Percentiles rank a stretch among this genome's conserved stretches.
Conservation (phyloP, 92 coral and sea anemone genomes). For the Chrysogorgia sp. region DNA sequence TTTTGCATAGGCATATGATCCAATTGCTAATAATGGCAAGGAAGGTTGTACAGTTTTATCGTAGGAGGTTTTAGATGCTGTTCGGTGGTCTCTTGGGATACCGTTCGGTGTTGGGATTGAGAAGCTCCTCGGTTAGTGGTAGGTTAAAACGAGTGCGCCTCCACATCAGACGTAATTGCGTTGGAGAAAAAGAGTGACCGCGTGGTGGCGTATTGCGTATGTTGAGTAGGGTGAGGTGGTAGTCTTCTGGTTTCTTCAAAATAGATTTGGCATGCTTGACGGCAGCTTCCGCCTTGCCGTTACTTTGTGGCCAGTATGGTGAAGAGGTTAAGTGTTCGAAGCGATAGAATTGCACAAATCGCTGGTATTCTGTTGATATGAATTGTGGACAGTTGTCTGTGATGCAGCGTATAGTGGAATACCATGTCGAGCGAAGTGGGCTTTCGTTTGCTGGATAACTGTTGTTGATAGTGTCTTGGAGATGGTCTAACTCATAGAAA, state of each 20-base stretch:
- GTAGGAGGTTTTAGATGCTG: no score
- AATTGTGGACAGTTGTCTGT: conserved; percentile 60
- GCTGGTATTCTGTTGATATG: conserved; percentile 50
- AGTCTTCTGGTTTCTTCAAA: background rate
- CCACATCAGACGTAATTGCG: no score
- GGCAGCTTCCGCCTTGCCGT: conserved; percentile 62
- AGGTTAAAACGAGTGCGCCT: no score
- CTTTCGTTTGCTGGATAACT: conserved; percentile 53
- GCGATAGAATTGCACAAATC: conserved; percentile 51
- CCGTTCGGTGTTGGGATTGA: no score
- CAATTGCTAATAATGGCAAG: no score
- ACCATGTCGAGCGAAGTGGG: conserved; percentile 52
- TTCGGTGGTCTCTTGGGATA: no score
- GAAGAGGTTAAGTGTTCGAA: conserved; percentile 54
- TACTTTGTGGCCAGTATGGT: conserved; percentile 61
- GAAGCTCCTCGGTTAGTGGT: no score
- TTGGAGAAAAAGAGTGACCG: no score
- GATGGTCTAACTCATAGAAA: conserved; percentile 56
- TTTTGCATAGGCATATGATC: no score
- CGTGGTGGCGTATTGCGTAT: no score
- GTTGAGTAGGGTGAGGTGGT: conserved; percentile 21
- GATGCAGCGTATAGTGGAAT: conserved; percentile 53
- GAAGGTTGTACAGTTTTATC: no score
- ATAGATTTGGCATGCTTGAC: conserved; percentile 47
- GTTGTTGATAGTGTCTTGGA: conserved; percentile 53